Evolutionary conservation across 2,113 vertebrate species (phyloP), one percentile per base, ranked within the genome.

Genomic region (Ceyx cyanopectus): DNA sequence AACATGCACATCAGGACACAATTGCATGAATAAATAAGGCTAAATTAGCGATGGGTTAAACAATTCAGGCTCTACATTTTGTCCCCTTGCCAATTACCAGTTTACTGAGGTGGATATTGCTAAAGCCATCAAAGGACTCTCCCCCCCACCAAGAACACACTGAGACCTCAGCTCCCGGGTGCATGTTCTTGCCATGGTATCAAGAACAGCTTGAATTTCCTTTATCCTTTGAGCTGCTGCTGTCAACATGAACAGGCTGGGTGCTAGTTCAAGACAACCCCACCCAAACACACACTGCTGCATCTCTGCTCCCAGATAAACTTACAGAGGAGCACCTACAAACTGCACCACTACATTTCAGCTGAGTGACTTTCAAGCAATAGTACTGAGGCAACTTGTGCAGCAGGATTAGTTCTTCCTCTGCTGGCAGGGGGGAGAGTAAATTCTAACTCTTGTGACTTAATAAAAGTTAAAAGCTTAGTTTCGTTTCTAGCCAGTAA

Each of bases 211-310:
- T 54, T 12, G 57, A 9, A 8, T 22, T 45, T 22, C 45, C n/a
- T 30, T 41, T 45, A 12, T 57, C 23, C 69, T 32, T 2, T 6
- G 48, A 15, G 57, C 41, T 34, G 60, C 53, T 17, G 27, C 54
- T 29, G 4, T 30, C 61, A 2, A 2, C 6, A 2, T 1, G 14
- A 23, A 43, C 41, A 13, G 67, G 5, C 27, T 5, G 4, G 0
- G 11, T 8, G 60, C 18, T 26, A 4, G 10, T 1, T 15, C 37
- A 19, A 34, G 54, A 9, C 37, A 37, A 37, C 57, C 56, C 30
- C 46, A 67, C 56, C 57, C 1, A 0, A 7, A 6, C 30, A 3
- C 57, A 3, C 4, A 3, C 1, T 4, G 12, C 27, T 3, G 15
- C 56, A 5, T 7, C 34, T 23, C 74, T 34, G 73, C 77, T 77